Evolutionary conservation across 2,113 vertebrate species (phyloP), one percentile per base, ranked within the genome.

Genomic region (Anoura caudifer): DNA sequence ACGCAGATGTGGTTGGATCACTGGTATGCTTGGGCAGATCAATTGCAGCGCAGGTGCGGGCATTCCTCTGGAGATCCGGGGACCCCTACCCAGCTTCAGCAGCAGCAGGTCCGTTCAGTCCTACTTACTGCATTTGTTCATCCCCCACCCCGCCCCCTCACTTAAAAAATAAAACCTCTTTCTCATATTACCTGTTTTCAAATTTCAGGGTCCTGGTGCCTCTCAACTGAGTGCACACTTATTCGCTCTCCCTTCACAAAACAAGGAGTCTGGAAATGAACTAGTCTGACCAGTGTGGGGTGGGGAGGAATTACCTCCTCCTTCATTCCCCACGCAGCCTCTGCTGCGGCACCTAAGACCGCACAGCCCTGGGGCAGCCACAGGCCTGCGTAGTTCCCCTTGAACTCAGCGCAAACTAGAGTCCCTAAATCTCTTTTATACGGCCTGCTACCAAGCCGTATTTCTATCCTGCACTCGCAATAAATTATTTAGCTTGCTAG

Each of bases 341-440:
- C 54, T 26, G 41, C 31, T 43, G 15, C 38, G 1, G 2, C 6
- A 3, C 63, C 26, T 70, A 4, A 79, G 75, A 36, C 4, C 10
- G 41, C 16, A 70, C 47, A n/a, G 12, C 28, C 14, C 28, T 13
- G 22, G 24, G 45, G 72, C 38, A 63, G 89, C 63, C 47, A 31
- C 0, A 2, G 47, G n/a, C 59, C 38, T 0, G 0, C 41, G 69
- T 91, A 87, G 65, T 81, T 92, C 87, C n/a, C n/a, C 24, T 0
- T 45, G 90, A 97, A 96, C 94, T 93, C 61, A 17, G 75, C 2
- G 0, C 81, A 79, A 97, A 95, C 87, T 84, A 17, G 63, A 96
- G 95, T 96, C 95, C 87, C 87, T 95, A 95, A 95, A 87, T 95
- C 96, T 94, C 91, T 88, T 93, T 89, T 85, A 80, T 79, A 38